These are phyloP conservation scores for Tauraco hartlaubi DNA, from an alignment of 2,797 vertebrate genomes.

Conservation along the genomic window DNA sequence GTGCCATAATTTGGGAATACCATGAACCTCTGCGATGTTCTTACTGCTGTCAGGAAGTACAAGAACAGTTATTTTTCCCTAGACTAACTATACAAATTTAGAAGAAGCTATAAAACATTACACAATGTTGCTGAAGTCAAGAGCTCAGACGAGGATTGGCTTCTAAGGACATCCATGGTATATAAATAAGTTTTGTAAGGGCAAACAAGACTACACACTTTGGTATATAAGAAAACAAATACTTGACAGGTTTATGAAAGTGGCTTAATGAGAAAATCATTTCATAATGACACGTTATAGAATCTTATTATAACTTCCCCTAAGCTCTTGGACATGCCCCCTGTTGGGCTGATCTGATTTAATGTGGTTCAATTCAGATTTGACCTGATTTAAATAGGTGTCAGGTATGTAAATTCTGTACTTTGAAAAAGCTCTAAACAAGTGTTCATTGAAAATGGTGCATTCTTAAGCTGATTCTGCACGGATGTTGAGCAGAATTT, in stretches of 20 bases:
- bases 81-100: neutral
- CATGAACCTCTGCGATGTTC: neutral
- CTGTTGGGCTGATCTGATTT: neutral
- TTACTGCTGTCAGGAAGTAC: neutral
- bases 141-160: neutral
- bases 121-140: neutral
- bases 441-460: neutral
- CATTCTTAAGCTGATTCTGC: neutral
- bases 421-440: neutral
- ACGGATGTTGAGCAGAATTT: neutral
- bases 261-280: neutral
- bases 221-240: neutral
- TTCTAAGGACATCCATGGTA: neutral
- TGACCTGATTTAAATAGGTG: neutral
- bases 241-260: neutral
- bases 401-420: neutral
- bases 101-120: neutral
- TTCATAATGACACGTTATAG: neutral
- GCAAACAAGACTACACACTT: neutral
- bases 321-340: neutral
- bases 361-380: neutral
- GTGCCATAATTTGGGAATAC: neutral
- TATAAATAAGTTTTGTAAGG: neutral
- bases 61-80: neutral
- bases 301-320: neutral